Evolutionary conservation across 2,113 vertebrate species (phyloP).

Genomic region (Dascyllus trimaculatus): DNA sequence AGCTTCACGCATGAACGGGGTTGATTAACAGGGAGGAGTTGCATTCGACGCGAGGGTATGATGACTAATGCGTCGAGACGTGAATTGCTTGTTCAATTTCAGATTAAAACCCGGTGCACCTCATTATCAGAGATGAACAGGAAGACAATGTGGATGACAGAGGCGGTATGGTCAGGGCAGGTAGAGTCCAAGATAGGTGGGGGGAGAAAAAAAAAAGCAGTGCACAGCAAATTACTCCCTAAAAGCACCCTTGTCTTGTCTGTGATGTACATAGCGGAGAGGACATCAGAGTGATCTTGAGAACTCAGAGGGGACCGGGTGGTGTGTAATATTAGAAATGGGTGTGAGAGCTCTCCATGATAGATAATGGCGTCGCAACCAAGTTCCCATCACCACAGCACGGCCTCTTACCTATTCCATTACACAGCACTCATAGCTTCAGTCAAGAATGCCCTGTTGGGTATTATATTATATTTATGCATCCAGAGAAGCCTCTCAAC

Average conservation of each 20-base stretch:
- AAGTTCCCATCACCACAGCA: slow-evolving; percentile 51
- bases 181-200: slow-evolving; percentile 45
- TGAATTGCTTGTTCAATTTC: slow-evolving; percentile 64
- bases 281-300: slow-evolving; percentile 64
- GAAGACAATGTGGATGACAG: slow-evolving; percentile 47
- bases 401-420: slow-evolving; percentile 60
- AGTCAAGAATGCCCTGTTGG: slow-evolving; percentile 27
- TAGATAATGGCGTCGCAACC: slow-evolving; percentile 58
- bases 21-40: slow-evolving; percentile 71
- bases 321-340: slow-evolving; percentile 55
- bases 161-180: slow-evolving; percentile 32
- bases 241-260: slow-evolving; percentile 70
- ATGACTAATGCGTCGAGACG: slow-evolving; percentile 72
- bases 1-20: slow-evolving; percentile 61
- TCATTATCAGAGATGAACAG: slow-evolving; percentile 55
- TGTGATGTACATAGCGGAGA: slow-evolving; percentile 59
- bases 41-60: slow-evolving; percentile 58
- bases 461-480: slow-evolving; percentile 32
- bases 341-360: slow-evolving; percentile 60
- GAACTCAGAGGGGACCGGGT: slow-evolving; percentile 30
- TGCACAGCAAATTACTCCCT: slow-evolving; percentile 68
- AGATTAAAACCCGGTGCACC: slow-evolving; percentile 60
- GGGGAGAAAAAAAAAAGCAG: slow-evolving; percentile 28
- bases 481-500: slow-evolving; percentile 18
- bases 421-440: slow-evolving; percentile 36